phyloP scores from a whole-genome alignment of 2,797 vertebrate genomes.

The Scolopax bukidnonensis region DNA sequence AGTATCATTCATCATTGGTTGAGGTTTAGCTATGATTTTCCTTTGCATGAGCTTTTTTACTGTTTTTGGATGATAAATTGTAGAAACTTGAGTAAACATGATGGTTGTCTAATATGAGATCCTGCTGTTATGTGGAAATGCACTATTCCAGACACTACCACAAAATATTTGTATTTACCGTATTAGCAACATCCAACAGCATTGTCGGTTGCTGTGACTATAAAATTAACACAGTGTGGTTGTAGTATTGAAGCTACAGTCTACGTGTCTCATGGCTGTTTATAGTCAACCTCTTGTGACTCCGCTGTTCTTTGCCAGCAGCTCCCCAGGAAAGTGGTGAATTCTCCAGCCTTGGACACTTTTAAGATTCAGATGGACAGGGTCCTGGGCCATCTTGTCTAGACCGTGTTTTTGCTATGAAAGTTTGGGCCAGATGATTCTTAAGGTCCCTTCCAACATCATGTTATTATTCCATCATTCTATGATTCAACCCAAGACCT shows the following conservation, averaged over 20 bases:
- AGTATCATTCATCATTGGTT: neutral
- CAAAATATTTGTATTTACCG: neutral
- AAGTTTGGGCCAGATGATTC: neutral
- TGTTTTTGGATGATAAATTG: slow-evolving; percentile 13
- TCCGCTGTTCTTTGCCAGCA: neutral
- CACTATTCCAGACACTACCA: neutral
- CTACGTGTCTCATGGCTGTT: neutral
- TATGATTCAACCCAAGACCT: neutral
- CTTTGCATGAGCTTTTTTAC: neutral
- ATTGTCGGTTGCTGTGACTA: neutral
- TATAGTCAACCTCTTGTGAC: neutral
- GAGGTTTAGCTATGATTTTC: neutral
- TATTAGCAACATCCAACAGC: neutral
- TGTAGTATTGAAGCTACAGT: neutral
- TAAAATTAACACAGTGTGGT: neutral
- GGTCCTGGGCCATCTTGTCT: neutral
- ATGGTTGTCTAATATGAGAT: neutral
- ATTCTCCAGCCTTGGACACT: neutral
- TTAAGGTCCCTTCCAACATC: neutral
- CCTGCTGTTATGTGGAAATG: neutral
- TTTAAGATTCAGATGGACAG: neutral
- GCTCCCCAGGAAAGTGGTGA: neutral
- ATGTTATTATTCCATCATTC: neutral
- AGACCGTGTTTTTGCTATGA: neutral
- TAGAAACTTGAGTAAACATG: neutral